Evolutionary conservation across 2,113 vertebrate species (phyloP), one percentile per base, ranked within the genome.

Genomic region (Butorides virescens): DNA sequence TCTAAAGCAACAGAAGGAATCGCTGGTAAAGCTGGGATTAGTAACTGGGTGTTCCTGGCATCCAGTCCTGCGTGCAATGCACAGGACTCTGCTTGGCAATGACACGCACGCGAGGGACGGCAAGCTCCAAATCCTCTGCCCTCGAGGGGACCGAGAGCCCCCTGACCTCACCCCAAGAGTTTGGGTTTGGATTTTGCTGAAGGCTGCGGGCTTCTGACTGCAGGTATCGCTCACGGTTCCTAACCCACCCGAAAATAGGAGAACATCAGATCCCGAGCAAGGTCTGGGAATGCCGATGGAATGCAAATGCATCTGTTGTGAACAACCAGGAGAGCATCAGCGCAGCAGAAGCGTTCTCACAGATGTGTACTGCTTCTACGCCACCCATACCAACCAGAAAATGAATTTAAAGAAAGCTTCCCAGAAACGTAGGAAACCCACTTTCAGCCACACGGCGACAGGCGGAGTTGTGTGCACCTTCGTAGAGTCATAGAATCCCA

Each of bases 361-460:
- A 3, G 0, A 0, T 0, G 6, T 11, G 34, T 7, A 7, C 73
- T 22, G 0, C 66, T 34, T 25, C 79, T 11, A 2, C 27, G 6
- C 1, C 67, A 25, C 50, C 2, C 4, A 3, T 13, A 30, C 6
- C 66, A 47, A 7, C 10, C 27, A 17, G 49, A 13, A 15, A 23
- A 47, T 3, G 6, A 5, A 23, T 3, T 32, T 5, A 10, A 37
- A 68, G 12, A 5, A 42, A 52, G 4, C 52, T 14, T 3, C 15
- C 6, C 34, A 15, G 19, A 3, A 7, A 14, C 12, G 8, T 10
- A 23, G 7, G 53, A 11, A 14, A 30, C 30, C 15, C 27, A 4
- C 21, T 34, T 17, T 3, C 44, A 22, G 39, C 2, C 67, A 4
- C 22, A 0, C 11, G 15, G 34, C 55, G 21, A 8, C 20, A 1